Conservation (phyloP, 2,113 vertebrate genomes). For the Neoarius graeffei region DNA sequence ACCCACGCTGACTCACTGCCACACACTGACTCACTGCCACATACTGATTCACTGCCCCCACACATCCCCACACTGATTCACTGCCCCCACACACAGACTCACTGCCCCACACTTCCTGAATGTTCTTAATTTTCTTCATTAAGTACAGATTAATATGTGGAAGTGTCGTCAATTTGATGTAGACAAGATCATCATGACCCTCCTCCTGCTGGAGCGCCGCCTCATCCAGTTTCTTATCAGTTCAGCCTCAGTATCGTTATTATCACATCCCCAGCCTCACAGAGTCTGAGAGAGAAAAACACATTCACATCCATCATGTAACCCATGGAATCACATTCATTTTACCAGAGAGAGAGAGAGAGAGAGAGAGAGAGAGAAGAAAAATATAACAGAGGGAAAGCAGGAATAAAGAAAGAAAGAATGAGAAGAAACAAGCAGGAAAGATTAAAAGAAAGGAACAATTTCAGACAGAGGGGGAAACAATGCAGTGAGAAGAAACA, state of each 20-base stretch:
- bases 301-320: constrained; percentile 47
- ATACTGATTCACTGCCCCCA: too few species aligned
- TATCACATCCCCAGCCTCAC: constrained; percentile 45
- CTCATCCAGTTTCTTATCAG: constrained; percentile 54
- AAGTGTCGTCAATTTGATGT: constrained; percentile 62
- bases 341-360: constrained; percentile 13
- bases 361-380: neutral
- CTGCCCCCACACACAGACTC: too few species aligned
- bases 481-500: neutral
- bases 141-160: constrained; percentile 62
- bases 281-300: constrained; percentile 42
- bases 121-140: constrained; percentile 60
- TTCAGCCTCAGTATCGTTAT: constrained; percentile 54
- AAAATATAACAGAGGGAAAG: neutral
- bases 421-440: neutral
- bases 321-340: constrained; percentile 48
- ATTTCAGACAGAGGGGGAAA: neutral
- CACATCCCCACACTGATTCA: too few species aligned
- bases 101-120: neutral
- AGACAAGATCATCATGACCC: constrained; percentile 62
- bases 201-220: constrained; percentile 56
- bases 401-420: neutral
- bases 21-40: neutral
- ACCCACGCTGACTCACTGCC: neutral
- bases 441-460: neutral